Base-by-base conservation (phyloP, 2,113 vertebrate genomes). In the Agapornis roseicollis region DNA sequence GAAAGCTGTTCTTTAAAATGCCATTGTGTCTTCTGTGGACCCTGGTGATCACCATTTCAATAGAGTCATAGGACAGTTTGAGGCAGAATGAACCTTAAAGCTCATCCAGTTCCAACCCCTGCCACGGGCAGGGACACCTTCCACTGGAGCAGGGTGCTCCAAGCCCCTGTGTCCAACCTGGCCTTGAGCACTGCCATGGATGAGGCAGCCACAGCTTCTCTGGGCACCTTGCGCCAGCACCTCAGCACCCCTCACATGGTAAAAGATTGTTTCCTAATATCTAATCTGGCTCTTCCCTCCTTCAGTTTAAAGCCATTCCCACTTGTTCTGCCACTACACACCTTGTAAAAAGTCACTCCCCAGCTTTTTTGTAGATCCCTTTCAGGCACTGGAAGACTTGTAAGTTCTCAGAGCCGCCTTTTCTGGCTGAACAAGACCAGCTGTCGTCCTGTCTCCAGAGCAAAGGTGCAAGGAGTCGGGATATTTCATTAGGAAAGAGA, bases 1-100 rank as follows among this genome's bases (percentile, higher is more conserved):
- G 35, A 46, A 42, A 23, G 17, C 46, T 68, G 29, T 44, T 44
- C 10, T 42, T 52, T 60, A 35, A 50, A 5, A 22, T 55, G 49
- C 37, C 5, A 0, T 19, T 0, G 0, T 44, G 28, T 44, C 5
- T 77, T 29, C n/a, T 1, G 0, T 56, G 47, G 28, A 10, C 8
- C 7, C 8, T 29, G 22, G 39, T 39, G 13, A 28, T 7, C 15
- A 33, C 17, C 1, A 1, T 41, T 0, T 1, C 31, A 39, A 2
- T 10, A 58, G 33, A 35, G 24, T 58, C 56, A 7, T 58, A 10
- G 56, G 33, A 24, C 35, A 33, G 56, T 58, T 35, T 58, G 9
- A 13, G 56, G 56, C 33, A 23, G 33, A 24, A n/a, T 58, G 33
- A n/a, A n/a, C 56, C 13, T 35, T 58, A 35, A 58, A 35, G 20